Percentiles rank a stretch among this genome's conserved stretches.
These are phyloP conservation scores for Lamellibrachia columna DNA, from an alignment of 2,888 invertebrate genomes.

Conservation along the genomic window DNA sequence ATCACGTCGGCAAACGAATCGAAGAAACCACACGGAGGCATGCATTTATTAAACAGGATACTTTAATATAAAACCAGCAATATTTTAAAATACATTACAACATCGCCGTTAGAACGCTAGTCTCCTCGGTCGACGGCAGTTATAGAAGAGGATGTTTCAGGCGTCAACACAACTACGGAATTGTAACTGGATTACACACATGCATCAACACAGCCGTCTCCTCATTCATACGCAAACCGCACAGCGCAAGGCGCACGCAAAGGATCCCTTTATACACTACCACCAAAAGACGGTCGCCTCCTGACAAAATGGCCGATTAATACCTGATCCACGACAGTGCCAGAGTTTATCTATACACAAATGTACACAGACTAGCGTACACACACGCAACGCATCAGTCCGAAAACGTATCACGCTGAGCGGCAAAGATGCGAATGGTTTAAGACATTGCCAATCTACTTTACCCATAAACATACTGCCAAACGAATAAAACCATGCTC, in stretches of 20 bases:
- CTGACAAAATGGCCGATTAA: not conserved
- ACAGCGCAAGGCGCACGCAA: not conserved
- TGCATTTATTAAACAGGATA: constrained; percentile 16
- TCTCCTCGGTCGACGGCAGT: not conserved
- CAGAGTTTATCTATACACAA: not conserved
- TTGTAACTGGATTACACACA: not conserved
- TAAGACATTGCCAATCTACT: not conserved
- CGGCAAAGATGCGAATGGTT: not conserved
- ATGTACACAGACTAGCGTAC: not conserved
- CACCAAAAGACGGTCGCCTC: not conserved
- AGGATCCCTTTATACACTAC: not conserved
- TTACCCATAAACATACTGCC: not conserved
- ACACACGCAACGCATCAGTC: not conserved
- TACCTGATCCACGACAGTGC: not conserved
- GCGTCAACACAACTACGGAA: not conserved
- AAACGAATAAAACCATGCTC: not conserved
- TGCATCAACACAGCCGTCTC: not conserved
- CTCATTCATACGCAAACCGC: not conserved
- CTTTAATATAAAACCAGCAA: constrained; percentile 16
- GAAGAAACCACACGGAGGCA: constrained; percentile 10
- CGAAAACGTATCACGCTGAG: not conserved
- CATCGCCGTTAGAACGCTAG: not conserved
- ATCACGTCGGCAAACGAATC: not conserved
- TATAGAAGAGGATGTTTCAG: not conserved
- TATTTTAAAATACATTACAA: constrained; percentile 9